Evolutionary conservation across 2,113 vertebrate genomes (phyloP).

Genomic region (Galbula dea): DNA sequence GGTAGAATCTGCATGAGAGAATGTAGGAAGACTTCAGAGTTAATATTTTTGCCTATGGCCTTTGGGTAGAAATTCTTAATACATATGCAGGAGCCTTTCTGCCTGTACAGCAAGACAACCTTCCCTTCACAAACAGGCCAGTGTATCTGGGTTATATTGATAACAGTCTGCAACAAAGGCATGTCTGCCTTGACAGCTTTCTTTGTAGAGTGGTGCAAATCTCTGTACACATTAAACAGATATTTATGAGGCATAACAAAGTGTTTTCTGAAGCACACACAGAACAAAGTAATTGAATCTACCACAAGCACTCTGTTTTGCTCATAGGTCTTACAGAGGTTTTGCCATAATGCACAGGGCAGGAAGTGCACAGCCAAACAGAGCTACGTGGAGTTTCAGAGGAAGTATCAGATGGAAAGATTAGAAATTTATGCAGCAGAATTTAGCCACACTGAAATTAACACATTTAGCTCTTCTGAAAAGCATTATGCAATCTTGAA

Average conservation of each 20-base stretch:
- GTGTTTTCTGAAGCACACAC: not conserved
- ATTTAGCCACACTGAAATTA: not conserved
- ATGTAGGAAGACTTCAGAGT: fast-evolving
- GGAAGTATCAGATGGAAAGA: not conserved
- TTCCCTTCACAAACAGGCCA: not conserved
- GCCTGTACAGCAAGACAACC: not conserved
- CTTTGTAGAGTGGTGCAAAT: not conserved
- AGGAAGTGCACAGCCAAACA: not conserved
- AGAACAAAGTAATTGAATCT: not conserved
- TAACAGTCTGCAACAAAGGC: not conserved
- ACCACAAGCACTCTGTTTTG: not conserved
- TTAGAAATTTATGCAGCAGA: not conserved
- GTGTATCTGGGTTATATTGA: not conserved
- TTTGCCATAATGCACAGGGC: not conserved
- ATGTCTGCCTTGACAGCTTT: not conserved
- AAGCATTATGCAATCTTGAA: not conserved
- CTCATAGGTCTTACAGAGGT: not conserved
- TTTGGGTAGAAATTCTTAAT: not conserved
- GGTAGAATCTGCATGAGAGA: not conserved
- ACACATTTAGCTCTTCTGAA: not conserved
- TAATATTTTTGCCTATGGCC: not conserved
- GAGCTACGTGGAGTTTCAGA: not conserved
- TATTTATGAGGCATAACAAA: not conserved
- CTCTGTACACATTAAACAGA: not conserved
- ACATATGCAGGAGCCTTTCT: not conserved